phyloP scores from a whole-genome alignment of 2,113 vertebrate genomes.

The Arothron firmamentum region DNA sequence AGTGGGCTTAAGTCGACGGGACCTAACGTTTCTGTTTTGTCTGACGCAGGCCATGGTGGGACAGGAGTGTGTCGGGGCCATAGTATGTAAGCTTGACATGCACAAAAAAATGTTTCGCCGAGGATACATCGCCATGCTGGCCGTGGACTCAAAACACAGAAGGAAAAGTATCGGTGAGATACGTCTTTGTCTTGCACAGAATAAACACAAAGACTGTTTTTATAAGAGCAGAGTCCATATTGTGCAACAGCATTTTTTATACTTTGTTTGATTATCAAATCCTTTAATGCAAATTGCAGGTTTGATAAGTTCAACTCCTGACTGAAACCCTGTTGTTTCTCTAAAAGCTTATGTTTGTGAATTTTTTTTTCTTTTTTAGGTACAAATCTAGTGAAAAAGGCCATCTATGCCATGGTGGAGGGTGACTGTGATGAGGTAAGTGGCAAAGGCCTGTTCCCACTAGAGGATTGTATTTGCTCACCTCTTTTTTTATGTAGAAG shows the following conservation, averaged over 20 bases:
- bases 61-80: slow-evolving; percentile 98
- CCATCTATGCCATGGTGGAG: slow-evolving; percentile 99
- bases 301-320: slow-evolving; percentile 7
- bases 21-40: neutral
- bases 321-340: neutral
- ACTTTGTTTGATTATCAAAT: slow-evolving; percentile 21
- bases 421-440: slow-evolving; percentile 99
- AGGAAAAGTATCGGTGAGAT: slow-evolving; percentile 99
- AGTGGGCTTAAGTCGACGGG: neutral
- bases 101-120: slow-evolving; percentile 99
- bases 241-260: neutral
- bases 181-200: neutral
- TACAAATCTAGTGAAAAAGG: slow-evolving; percentile 99
- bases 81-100: slow-evolving; percentile 99
- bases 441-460: neutral
- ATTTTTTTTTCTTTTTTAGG: slow-evolving; percentile 75
- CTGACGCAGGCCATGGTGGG: slow-evolving; percentile 93
- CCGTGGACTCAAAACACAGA: slow-evolving; percentile 99
- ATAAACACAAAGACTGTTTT: neutral
- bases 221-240: neutral
- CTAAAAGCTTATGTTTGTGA: neutral
- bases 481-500: too few species aligned
- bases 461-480: too few species aligned
- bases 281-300: slow-evolving; percentile 20
- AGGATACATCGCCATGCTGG: slow-evolving; percentile 99